These are phyloP conservation scores for Zootoca vivipara DNA, from an alignment of 2,113 vertebrate genomes.

Conservation along the genomic window DNA sequence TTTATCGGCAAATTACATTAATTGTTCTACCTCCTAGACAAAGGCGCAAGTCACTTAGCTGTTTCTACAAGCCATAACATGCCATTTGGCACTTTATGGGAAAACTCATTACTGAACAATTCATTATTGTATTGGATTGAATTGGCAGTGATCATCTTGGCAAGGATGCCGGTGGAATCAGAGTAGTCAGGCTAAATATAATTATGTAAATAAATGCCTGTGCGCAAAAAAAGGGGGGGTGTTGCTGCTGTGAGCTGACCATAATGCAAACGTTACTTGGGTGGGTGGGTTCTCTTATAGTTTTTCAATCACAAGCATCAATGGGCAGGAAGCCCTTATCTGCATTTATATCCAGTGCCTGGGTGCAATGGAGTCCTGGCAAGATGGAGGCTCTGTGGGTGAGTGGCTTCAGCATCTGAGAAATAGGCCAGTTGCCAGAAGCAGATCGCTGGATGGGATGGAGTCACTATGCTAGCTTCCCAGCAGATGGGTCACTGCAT, in stretches of 20 bases:
- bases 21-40: constrained; percentile 43
- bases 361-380: no score
- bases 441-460: no score
- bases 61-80: constrained; percentile 43
- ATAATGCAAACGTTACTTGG: neutral
- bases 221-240: constrained; percentile 23
- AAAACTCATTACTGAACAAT: constrained; percentile 61
- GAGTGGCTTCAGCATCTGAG: no score
- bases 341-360: no score
- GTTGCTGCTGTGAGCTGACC: constrained; percentile 33
- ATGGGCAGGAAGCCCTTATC: neutral
- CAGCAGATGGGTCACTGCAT: no score
- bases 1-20: constrained; percentile 36
- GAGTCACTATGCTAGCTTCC: no score
- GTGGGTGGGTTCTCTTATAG: neutral
- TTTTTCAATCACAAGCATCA: neutral
- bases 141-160: constrained; percentile 38
- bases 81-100: constrained; percentile 47
- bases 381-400: no score
- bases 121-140: constrained; percentile 44
- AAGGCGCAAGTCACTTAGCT: constrained; percentile 49
- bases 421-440: no score
- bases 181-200: constrained; percentile 36
- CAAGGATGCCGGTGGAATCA: constrained; percentile 32
- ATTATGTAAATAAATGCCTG: constrained; percentile 46